Evolutionary conservation across 2,888 invertebrate species (phyloP).

Genomic region (Dromius quadrimaculatus): DNA sequence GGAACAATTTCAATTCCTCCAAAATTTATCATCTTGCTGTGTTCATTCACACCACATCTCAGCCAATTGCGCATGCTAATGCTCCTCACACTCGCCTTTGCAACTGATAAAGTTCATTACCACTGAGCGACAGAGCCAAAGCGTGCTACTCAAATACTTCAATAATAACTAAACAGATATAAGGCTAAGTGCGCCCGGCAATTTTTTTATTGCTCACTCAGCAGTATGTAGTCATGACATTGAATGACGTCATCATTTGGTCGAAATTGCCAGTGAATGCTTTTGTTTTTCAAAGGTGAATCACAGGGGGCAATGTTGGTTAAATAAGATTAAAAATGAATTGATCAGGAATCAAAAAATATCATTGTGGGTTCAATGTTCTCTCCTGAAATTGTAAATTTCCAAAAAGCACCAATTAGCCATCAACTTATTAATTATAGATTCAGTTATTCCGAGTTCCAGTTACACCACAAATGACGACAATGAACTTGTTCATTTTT

Average conservation of each 20-base stretch:
- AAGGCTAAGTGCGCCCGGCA: slow-evolving; percentile 20
- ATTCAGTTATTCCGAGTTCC: slow-evolving; percentile 9
- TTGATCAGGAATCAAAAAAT: too few relatives aligned
- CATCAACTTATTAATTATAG: slow-evolving; percentile 4
- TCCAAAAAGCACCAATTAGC: slow-evolving; percentile 6
- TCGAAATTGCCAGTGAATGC: slow-evolving; percentile 12
- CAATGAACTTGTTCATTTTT: slow-evolving; percentile 50
- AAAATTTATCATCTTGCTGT: background rate
- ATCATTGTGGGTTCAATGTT: too few relatives aligned
- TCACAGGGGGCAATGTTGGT: too few relatives aligned
- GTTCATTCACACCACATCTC: background rate
- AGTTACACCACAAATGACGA: slow-evolving; percentile 22
- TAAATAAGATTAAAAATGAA: too few relatives aligned
- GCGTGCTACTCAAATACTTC: slow-evolving; percentile 21
- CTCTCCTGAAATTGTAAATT: background rate
- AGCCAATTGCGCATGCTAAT: background rate
- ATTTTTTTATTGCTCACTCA: slow-evolving; percentile 33
- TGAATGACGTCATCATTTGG: slow-evolving; percentile 13
- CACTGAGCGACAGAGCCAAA: slow-evolving; percentile 1
- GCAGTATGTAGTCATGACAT: slow-evolving; percentile 29
- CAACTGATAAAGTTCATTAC: slow-evolving; percentile 35
- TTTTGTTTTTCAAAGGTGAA: too few relatives aligned
- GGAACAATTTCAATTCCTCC: too few relatives aligned
- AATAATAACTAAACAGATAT: slow-evolving; percentile 33
- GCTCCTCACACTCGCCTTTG: background rate